phyloP scores from a whole-genome alignment of 2,113 vertebrate genomes.

The Indri indri region DNA sequence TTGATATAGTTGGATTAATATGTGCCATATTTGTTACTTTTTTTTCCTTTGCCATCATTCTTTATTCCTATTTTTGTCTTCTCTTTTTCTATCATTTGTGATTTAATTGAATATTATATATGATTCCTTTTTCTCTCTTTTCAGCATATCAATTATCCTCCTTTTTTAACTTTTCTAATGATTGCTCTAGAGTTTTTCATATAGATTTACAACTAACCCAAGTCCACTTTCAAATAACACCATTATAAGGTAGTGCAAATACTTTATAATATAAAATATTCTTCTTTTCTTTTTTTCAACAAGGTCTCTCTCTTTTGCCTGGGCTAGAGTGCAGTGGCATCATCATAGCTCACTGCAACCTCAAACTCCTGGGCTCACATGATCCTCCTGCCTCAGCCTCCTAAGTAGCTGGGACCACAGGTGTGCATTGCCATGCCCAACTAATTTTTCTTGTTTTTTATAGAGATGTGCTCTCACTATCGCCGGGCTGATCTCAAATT shows the following conservation, averaged over 20 bases:
- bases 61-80: neutral
- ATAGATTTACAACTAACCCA: neutral
- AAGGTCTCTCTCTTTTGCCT: no score
- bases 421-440: no score
- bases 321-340: no score
- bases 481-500: no score
- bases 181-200: neutral
- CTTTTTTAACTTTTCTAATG: neutral
- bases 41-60: neutral
- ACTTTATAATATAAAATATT: neutral
- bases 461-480: no score
- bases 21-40: neutral
- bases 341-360: no score
- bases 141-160: neutral
- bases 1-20: neutral
- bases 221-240: neutral
- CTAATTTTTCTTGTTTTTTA: no score
- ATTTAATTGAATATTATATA: neutral
- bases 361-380: no score
- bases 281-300: neutral
- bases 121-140: neutral
- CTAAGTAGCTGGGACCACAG: no score
- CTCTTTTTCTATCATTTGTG: neutral
- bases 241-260: neutral
- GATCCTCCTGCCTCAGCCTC: no score